Base-by-base conservation (phyloP, 1,140 invertebrate species). In the Drosophila virilis region DNA sequence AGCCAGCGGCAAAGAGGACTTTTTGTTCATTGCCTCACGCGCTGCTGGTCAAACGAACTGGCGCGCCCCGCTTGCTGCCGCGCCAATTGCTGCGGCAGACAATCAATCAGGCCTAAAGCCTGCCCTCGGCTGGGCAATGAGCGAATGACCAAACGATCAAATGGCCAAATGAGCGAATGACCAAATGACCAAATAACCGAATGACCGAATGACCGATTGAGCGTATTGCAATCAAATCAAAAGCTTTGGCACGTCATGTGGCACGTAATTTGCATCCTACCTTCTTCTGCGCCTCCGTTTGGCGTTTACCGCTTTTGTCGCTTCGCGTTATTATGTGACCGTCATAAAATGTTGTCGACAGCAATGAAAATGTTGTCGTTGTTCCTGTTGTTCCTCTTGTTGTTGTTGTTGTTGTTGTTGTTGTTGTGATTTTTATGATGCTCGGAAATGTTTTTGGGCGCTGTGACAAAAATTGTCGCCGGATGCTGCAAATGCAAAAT, bases 401-500 rank as follows among this genome's bases (percentile, higher is more conserved):
- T 71, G 51, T 57, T 42, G 17, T 13, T 61, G 50, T 6, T 54
- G 38, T n/a, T 64, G 17, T 10, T 71, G 51, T 57, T 73, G 46
- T 42, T 71, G 58, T 61, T 65, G 61, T 77, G 52, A 58, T 66
- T 50, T 22, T 72, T 79, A 88, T 75, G 69, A 52, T 72, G 69
- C 66, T 62, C 78, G 78, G 66, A 79, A 76, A 72, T 73, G 75
- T 68, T 73, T 48, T 65, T 67, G 60, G 70, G 51, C 48, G 43
- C 58, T 58, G 70, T 52, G 64, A 46, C 71, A 42, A 60, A 77
- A 74, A 75, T 77, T 80, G 60, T 77, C 77, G 67, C 80, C 84
- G 84, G 84, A 84, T 90, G 84, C 84, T 89, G 84, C 80, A 89
- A 89, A 89, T 89, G 84, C 85, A 89, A 89, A 84, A 85, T 89